Evolutionary conservation across 2,888 invertebrate species (phyloP), one percentile per base, ranked within the genome.

Genomic region (Callyntrura guangdongensis): DNA sequence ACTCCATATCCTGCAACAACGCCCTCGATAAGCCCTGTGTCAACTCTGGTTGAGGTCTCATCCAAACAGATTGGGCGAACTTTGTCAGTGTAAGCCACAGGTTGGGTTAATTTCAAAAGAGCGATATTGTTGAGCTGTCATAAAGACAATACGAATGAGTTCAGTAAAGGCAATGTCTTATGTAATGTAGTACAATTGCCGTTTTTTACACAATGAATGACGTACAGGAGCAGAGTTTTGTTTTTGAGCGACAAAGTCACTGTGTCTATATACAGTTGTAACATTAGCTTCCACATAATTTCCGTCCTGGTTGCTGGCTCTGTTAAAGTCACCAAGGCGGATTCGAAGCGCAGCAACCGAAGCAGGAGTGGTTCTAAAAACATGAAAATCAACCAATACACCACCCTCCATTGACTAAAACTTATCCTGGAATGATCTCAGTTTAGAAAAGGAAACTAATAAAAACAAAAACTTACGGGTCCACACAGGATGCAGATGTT

Each of bases 401-500:
- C n/a, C n/a, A n/a, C n/a, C n/a, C n/a, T n/a, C n/a, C n/a, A n/a
- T n/a, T n/a, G n/a, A n/a, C n/a, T n/a, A n/a, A n/a, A n/a, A n/a
- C n/a, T n/a, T n/a, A n/a, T n/a, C n/a, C n/a, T n/a, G n/a, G n/a
- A n/a, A n/a, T n/a, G n/a, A n/a, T n/a, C n/a, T n/a, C n/a, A n/a
- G n/a, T n/a, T n/a, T n/a, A n/a, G n/a, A n/a, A n/a, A n/a, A n/a
- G n/a, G n/a, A n/a, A n/a, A n/a, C n/a, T n/a, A n/a, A n/a, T n/a
- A n/a, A n/a, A n/a, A n/a, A n/a, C n/a, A n/a, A 22, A 20, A 59
- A 12, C 97, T 96, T 96, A 98, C 98, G 97, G 97, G 47, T 98
- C 97, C 36, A 98, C 97, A 95, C 98, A 98, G 95, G 98, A 98
- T 0, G 98, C 98, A 0, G 98, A 98, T 0, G 98, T 97, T 14